These are phyloP conservation scores for Hydraecia micacea DNA, from an alignment of 2,888 invertebrate genomes.

Conservation along the genomic window DNA sequence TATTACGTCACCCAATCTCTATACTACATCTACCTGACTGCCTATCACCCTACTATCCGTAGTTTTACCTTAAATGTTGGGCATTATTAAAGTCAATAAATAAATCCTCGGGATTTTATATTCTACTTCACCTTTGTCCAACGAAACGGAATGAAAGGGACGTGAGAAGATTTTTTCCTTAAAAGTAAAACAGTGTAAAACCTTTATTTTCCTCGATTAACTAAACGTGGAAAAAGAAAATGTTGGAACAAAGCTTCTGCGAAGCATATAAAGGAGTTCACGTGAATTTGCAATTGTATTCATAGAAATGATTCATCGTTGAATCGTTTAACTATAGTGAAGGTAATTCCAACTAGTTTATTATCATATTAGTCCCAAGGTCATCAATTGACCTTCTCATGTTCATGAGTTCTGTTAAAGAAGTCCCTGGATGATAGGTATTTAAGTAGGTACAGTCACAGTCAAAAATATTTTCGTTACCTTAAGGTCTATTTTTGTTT, in stretches of 20 bases:
- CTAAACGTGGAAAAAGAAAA: constrained; percentile 41
- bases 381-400: not conserved
- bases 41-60: constrained; percentile 28
- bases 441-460: not conserved
- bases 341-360: constrained; percentile 13
- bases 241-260: constrained; percentile 27
- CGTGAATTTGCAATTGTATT: constrained; percentile 27
- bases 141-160: constrained; percentile 48
- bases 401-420: not conserved
- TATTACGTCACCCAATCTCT: constrained; percentile 51
- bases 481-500: not conserved
- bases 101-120: constrained; percentile 56
- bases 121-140: constrained; percentile 56
- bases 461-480: not conserved
- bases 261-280: constrained; percentile 30
- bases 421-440: not conserved
- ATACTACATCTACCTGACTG: constrained; percentile 21
- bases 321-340: constrained; percentile 9
- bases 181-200: constrained; percentile 56
- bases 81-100: constrained; percentile 60
- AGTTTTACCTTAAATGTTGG: constrained; percentile 40
- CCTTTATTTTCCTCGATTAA: constrained; percentile 52
- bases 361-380: constrained; percentile 14
- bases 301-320: constrained; percentile 22
- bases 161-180: constrained; percentile 55